Percentiles rank a stretch among this genome's conserved stretches.
Conservation (phyloP, 2,113 vertebrate genomes). For the Numida meleagris region DNA sequence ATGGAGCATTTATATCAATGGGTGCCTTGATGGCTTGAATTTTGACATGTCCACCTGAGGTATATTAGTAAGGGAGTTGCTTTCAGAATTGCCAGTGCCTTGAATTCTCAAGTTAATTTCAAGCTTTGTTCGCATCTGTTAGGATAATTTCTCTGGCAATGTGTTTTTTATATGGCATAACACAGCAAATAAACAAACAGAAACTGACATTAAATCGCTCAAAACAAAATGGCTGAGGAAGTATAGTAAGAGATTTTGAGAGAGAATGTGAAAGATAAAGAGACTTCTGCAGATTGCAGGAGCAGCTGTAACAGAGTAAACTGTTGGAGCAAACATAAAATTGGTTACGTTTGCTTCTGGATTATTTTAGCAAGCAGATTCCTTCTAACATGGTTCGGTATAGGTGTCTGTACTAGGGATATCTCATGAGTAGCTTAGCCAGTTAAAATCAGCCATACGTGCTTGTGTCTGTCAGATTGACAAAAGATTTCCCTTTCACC, state of each 20-base stretch:
- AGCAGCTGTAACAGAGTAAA: background rate
- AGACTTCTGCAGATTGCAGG: background rate
- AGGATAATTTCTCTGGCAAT: background rate
- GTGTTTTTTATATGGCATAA: fast-evolving
- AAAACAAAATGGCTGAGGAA: background rate
- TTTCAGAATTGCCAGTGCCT: background rate
- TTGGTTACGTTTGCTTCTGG: background rate
- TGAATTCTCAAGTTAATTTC: background rate
- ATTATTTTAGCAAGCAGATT: background rate
- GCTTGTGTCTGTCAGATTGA: background rate
- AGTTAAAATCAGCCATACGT: background rate
- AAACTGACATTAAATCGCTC: background rate
- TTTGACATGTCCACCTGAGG: background rate
- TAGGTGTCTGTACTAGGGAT: background rate
- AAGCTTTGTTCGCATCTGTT: background rate
- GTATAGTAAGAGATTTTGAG: background rate
- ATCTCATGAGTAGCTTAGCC: background rate
- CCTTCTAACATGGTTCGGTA: background rate
- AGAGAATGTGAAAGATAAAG: background rate
- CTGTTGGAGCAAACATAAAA: background rate
- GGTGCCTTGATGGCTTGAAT: background rate
- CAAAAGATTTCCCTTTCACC: background rate
- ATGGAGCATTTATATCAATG: background rate
- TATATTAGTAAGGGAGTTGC: background rate
- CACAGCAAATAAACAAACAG: background rate